These are phyloP conservation scores for Channa argus DNA, from an alignment of 2,113 vertebrate species.

Conservation along the genomic window DNA sequence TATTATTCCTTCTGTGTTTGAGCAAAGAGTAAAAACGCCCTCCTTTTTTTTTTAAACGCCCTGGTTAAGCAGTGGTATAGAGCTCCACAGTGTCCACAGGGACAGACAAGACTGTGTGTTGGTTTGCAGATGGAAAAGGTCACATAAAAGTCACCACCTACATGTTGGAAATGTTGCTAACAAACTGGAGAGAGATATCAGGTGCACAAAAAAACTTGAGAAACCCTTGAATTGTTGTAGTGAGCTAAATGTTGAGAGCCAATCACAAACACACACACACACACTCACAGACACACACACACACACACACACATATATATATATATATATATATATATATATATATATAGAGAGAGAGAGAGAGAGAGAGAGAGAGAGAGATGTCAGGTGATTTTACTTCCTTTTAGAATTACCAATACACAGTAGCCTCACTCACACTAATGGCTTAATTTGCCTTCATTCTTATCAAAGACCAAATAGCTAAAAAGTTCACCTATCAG, in stretches of 20 bases:
- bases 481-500: slow-evolving; percentile 43
- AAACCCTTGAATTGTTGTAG: background rate
- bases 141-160: slow-evolving; percentile 38
- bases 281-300: too few relatives aligned
- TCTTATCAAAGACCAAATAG: slow-evolving; percentile 12
- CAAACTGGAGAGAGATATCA: slow-evolving; percentile 21
- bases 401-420: too few relatives aligned
- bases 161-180: slow-evolving; percentile 3
- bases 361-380: too few relatives aligned
- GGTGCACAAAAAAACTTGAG: too few relatives aligned
- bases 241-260: background rate
- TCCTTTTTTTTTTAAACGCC: background rate
- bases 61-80: slow-evolving; percentile 7
- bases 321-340: too few relatives aligned
- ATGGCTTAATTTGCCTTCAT: slow-evolving; percentile 26
- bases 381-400: too few relatives aligned
- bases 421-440: slow-evolving; percentile 2
- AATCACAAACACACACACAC: too few relatives aligned
- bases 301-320: too few relatives aligned
- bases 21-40: slow-evolving; percentile 7
- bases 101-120: slow-evolving; percentile 24
- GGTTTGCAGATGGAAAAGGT: slow-evolving; percentile 41
- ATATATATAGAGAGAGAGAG: too few relatives aligned
- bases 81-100: slow-evolving; percentile 21
- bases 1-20: slow-evolving; percentile 35